Evolutionary conservation across 2,888 invertebrate genomes (phyloP).

Genomic region (Parasteatoda lunata): DNA sequence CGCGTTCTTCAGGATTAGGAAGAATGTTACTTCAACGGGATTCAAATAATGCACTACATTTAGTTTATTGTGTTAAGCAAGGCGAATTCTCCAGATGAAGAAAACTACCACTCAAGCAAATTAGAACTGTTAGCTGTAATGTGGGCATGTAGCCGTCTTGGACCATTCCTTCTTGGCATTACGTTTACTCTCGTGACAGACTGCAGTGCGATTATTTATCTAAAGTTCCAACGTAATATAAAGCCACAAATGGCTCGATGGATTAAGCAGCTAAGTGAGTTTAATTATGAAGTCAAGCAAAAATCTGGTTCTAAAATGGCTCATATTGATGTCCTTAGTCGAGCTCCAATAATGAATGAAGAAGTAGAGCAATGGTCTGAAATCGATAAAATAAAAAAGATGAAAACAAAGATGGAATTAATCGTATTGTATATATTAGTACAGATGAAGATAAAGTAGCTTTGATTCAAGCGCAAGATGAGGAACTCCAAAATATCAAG

Average conservation of each 20-base stretch:
- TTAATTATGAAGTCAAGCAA: background rate
- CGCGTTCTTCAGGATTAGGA: no score
- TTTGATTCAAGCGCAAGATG: no score
- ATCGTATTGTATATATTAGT: background rate
- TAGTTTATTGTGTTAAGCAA: no score
- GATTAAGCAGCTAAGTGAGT: background rate
- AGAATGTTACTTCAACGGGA: no score
- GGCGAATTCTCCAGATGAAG: no score
- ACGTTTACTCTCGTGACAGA: background rate
- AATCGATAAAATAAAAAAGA: background rate
- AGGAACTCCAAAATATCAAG: no score
- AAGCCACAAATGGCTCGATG: slow-evolving; percentile 5
- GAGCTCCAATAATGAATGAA: background rate
- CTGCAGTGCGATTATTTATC: background rate
- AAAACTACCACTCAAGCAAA: no score
- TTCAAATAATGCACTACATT: no score
- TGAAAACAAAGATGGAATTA: background rate
- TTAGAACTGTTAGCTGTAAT: background rate
- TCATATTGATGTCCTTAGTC: background rate
- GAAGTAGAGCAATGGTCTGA: background rate
- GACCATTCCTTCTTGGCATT: background rate
- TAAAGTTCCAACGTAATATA: slow-evolving; percentile 4
- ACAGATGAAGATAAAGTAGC: slow-evolving; percentile 9
- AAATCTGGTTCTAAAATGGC: background rate
- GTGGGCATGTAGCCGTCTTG: background rate